These are phyloP conservation scores for Hemichromis elongatus DNA, from an alignment of 2,113 vertebrate genomes.

Conservation along the genomic window DNA sequence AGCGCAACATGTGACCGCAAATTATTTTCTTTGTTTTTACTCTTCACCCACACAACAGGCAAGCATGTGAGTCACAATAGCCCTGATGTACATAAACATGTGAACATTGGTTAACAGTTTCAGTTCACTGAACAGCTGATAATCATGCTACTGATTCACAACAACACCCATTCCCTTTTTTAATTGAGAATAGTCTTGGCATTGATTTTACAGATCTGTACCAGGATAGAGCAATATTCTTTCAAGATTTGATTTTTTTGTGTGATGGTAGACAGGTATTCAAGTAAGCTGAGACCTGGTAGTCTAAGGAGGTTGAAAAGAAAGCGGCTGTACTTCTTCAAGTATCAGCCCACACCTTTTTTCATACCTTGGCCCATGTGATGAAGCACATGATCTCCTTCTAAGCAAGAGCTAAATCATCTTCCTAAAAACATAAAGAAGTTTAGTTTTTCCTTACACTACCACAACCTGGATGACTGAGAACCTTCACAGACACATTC, in stretches of 20 bases:
- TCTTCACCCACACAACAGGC: neutral
- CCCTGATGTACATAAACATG: neutral
- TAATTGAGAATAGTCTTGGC: neutral
- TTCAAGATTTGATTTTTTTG: neutral
- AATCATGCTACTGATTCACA: neutral
- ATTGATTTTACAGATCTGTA: neutral
- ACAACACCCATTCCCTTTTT: neutral
- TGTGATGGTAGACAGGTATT: neutral
- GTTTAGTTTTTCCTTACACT: neutral
- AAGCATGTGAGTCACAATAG: neutral
- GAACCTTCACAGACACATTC: neutral
- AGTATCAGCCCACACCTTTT: neutral
- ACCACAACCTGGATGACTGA: neutral
- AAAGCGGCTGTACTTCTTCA: neutral
- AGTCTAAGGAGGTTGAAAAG: neutral
- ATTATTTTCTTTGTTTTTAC: neutral
- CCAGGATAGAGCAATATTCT: accelerated
- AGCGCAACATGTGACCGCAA: neutral
- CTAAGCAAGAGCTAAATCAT: neutral
- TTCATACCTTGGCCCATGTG: neutral
- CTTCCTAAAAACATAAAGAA: neutral
- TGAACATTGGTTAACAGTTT: neutral
- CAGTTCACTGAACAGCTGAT: neutral
- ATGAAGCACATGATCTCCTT: neutral
- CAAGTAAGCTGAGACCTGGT: neutral